phyloP scores from a whole-genome alignment of 2,888 invertebrate species.

The Caenorhabditis virilis region DNA sequence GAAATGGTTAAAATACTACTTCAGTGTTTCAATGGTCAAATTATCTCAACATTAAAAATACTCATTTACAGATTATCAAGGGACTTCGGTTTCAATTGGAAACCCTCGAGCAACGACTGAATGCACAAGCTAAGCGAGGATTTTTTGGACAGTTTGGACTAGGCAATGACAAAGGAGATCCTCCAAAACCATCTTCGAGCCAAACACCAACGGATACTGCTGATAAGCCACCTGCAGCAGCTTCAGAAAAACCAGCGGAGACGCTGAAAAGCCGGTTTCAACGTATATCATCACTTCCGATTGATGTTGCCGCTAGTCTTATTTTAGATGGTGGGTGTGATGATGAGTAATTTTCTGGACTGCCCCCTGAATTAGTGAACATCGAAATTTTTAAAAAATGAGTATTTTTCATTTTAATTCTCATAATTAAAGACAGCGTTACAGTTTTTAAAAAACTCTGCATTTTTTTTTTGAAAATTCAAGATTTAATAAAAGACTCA shows the following conservation, averaged over 20 bases:
- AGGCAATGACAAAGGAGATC: conserved; percentile 3
- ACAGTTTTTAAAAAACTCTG: too few relatives aligned
- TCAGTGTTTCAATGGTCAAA: too few relatives aligned
- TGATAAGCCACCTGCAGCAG: too few relatives aligned
- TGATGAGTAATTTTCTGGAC: conserved; percentile 4
- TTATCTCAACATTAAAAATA: neutral
- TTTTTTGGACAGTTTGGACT: conserved; percentile 26
- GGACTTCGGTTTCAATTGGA: conserved; percentile 33
- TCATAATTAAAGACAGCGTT: too few relatives aligned
- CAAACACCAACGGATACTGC: too few relatives aligned
- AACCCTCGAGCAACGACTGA: conserved; percentile 30
- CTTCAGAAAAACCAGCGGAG: neutral
- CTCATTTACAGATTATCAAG: conserved; percentile 17
- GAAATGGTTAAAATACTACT: too few relatives aligned
- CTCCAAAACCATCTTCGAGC: neutral
- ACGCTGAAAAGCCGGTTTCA: conserved; percentile 19
- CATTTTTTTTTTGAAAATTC: too few relatives aligned
- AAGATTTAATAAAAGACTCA: too few relatives aligned
- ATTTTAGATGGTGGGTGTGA: conserved; percentile 44
- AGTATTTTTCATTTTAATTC: too few relatives aligned
- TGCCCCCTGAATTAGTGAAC: neutral
- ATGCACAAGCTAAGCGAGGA: conserved; percentile 23
- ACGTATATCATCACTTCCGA: conserved; percentile 49
- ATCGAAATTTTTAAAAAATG: too few relatives aligned
- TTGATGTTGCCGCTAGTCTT: conserved; percentile 45